Evolutionary conservation across 2,797 vertebrate species (phyloP).

Genomic region (Champsocephalus gunnari): DNA sequence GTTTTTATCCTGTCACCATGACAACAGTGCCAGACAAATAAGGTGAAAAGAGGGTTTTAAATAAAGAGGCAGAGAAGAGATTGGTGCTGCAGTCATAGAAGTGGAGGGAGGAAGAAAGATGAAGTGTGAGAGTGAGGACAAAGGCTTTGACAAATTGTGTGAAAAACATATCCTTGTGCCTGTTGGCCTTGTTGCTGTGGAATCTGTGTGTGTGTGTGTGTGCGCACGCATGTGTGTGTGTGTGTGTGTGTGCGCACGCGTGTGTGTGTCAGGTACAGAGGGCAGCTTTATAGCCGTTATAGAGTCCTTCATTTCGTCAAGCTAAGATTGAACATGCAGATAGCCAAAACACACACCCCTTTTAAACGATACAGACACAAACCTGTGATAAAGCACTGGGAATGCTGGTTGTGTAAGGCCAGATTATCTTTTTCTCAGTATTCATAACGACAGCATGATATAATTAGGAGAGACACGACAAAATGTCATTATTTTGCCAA

Average conservation of each 20-base stretch:
- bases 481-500: neutral
- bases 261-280: conserved; percentile 30
- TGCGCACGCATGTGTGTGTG: conserved; percentile 1
- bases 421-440: conserved; percentile 9
- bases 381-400: conserved; percentile 13
- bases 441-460: neutral
- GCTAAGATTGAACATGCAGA: conserved; percentile 23
- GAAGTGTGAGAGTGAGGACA: neutral
- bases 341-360: conserved; percentile 2
- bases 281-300: conserved; percentile 59
- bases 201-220: conserved; percentile 13
- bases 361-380: conserved; percentile 13
- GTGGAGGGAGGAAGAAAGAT: conserved; percentile 4
- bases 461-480: neutral
- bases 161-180: conserved; percentile 15
- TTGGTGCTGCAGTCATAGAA: neutral
- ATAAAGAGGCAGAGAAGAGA: conserved; percentile 1
- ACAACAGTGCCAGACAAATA: conserved; percentile 58
- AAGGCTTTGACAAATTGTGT: neutral
- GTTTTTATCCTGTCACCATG: conserved; percentile 70
- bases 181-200: conserved; percentile 34
- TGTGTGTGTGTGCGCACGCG: conserved; percentile 20
- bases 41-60: neutral
- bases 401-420: neutral
- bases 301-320: conserved; percentile 43